These are phyloP conservation scores for Sussaba pulchella DNA, from an alignment of 2,888 invertebrate species.

Conservation along the genomic window DNA sequence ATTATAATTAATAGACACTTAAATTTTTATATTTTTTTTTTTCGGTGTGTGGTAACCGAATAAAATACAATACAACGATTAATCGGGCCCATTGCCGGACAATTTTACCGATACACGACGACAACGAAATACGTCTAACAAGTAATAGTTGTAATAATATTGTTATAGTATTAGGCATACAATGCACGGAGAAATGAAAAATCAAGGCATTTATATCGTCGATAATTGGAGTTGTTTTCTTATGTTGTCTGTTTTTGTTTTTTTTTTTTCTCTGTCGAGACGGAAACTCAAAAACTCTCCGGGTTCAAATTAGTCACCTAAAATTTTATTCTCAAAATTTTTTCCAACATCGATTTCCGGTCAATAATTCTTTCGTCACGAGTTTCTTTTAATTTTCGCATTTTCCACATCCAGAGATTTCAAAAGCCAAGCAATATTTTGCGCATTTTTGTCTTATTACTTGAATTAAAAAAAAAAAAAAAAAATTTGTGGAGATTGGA, in stretches of 20 bases:
- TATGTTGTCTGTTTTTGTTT: no score
- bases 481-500: neutral
- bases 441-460: no score
- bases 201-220: slow-evolving; percentile 21
- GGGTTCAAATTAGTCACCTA: no score
- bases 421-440: no score
- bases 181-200: slow-evolving; percentile 41
- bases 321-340: no score
- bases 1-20: slow-evolving; percentile 61
- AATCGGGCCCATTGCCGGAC: slow-evolving; percentile 61
- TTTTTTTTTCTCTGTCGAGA: no score
- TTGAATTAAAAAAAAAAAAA: no score
- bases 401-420: no score
- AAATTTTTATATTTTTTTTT: slow-evolving; percentile 43
- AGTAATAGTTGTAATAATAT: slow-evolving; percentile 58
- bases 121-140: slow-evolving; percentile 67
- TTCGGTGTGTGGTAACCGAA: slow-evolving; percentile 56
- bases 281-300: no score
- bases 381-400: no score
- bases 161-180: slow-evolving; percentile 63
- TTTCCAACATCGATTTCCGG: no score
- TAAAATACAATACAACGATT: slow-evolving; percentile 44
- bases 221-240: neutral
- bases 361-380: no score
- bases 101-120: slow-evolving; percentile 65